Base-by-base conservation (phyloP, 2,113 vertebrate genomes). In the Paedocypris sp. region DNA sequence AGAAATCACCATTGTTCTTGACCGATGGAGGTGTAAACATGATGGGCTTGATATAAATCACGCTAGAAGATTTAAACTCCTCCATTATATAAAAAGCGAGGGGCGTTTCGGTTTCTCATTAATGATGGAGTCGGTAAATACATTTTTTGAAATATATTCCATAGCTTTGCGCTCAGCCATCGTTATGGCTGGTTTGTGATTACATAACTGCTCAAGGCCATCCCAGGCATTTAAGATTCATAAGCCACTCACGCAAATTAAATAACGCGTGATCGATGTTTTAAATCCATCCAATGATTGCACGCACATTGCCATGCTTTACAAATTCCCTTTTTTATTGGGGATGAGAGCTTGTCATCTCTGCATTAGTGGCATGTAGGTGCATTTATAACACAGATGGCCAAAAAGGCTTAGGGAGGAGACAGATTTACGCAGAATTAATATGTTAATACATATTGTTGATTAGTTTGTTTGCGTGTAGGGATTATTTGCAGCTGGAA, bases 221-320 rank as follows among this genome's bases (percentile, higher is more conserved):
- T 4, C 28, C 28, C 47, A 45, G 50, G 29, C 50, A 60, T 50
- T 48, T 45, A 69, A 32, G 58, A 73, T 68, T 75, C 72, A 67
- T 58, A 66, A 28, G 54, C 67, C 76, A 78, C 72, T 82, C 66
- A 71, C 74, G 64, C 70, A 77, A 79, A 83, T 81, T 71, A 70
- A 79, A 83, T 78, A 68, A 71, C 16, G 23, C 7, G 8, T 49
- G 61, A 77, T 82, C 77, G 68, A 81, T 78, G 75, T 41, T 41
- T 57, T 22, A 8, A 50, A 72, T 66, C 65, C 52, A 69, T 78
- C 70, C 31, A 68, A 62, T 42, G 58, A 67, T 72, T 49, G 64
- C 28, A 33, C 54, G 20, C n/a, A 38, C 33, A 54, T 67, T 35
- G 22, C 26, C 46, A 13, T n/a, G 60, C 57, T 53, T 60, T 36